Base-by-base conservation (phyloP, 2,888 invertebrate species). In the Stictocephala bisonia region DNA sequence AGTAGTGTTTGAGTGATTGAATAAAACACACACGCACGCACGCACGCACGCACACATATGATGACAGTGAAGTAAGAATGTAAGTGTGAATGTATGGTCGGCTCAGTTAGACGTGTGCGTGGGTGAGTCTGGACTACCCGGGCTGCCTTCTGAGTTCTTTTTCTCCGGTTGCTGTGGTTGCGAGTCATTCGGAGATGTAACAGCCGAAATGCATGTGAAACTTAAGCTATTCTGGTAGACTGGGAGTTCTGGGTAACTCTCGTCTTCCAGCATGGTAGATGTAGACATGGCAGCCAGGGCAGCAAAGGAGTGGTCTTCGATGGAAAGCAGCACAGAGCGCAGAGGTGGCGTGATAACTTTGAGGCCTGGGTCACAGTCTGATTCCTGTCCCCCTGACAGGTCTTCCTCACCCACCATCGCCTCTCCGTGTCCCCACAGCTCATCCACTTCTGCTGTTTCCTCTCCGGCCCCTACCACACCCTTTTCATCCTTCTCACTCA, bases 251-350 rank as follows among this genome's bases (percentile, higher is more conserved):
- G 94, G 94, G 0, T 93, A 93, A 0, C 93, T 92, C 82, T 94
- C 94, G 80, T 94, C 94, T 77, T 93, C 93, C 29, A 94, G 85
- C 31, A 94, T 84, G 73, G 89, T 89, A 44, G 89, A 90, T 0
- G 89, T 89, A 48, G 90, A 91, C 58, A 91, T 90, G 9, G 80
- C 80, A 1, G 91, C 91, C 81, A 92, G 86, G 73, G 88, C 87
- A 0, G 93, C 93, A 79, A 94, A 93, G 79, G 92, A 91, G 1
- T 90, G 88, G 81, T 91, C 91, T 80, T 91, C 91, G 40, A 91
- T 87, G 0, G 90, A 90, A 3, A 91, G 85, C 0, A 90, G 86
- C 1, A 91, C 85, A 71, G 85, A 84, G n/a, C 85, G 80, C 35
- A 85, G 73, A 2, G 82, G 75, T 60, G 78, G 77, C 68, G 77